These are phyloP conservation scores for Piliocolobus tephrosceles DNA, from an alignment of 2,113 vertebrate species.

Conservation along the genomic window DNA sequence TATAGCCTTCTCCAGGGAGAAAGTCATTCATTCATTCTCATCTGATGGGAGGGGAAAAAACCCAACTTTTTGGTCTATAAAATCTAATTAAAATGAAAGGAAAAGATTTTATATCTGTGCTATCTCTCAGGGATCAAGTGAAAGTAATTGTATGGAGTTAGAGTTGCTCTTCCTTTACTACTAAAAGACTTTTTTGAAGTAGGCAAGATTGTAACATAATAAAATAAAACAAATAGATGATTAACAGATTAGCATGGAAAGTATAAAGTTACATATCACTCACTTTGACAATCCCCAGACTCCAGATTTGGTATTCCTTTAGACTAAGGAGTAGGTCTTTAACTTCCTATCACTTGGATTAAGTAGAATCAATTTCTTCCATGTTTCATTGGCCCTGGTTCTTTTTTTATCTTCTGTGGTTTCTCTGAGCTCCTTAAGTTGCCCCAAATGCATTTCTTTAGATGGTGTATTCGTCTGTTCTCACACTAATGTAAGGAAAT, in stretches of 20 bases:
- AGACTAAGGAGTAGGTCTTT: slow-evolving; percentile 88
- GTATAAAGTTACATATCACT: background rate
- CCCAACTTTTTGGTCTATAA: background rate
- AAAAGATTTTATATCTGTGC: background rate
- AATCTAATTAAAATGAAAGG: background rate
- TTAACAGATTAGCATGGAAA: background rate
- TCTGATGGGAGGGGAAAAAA: background rate
- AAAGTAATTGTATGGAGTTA: background rate
- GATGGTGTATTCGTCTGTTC: background rate
- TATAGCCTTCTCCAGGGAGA: background rate
- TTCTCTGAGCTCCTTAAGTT: slow-evolving; percentile 63
- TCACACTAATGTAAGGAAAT: too few relatives aligned
- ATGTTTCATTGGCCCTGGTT: slow-evolving; percentile 83
- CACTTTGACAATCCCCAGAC: slow-evolving; percentile 49
- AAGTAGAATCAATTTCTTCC: slow-evolving; percentile 81
- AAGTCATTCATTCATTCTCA: background rate
- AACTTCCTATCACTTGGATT: slow-evolving; percentile 86
- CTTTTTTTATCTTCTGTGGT: slow-evolving; percentile 66
- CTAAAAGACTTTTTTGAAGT: background rate
- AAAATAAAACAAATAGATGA: background rate
- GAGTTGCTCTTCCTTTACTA: background rate
- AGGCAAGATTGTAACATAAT: background rate
- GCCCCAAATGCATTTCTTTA: slow-evolving; percentile 89
- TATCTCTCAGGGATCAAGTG: background rate
- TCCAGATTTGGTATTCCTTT: slow-evolving; percentile 90